These are phyloP conservation scores for Nyctibius bracteatus DNA, from an alignment of 2,113 vertebrate species.

Conservation along the genomic window DNA sequence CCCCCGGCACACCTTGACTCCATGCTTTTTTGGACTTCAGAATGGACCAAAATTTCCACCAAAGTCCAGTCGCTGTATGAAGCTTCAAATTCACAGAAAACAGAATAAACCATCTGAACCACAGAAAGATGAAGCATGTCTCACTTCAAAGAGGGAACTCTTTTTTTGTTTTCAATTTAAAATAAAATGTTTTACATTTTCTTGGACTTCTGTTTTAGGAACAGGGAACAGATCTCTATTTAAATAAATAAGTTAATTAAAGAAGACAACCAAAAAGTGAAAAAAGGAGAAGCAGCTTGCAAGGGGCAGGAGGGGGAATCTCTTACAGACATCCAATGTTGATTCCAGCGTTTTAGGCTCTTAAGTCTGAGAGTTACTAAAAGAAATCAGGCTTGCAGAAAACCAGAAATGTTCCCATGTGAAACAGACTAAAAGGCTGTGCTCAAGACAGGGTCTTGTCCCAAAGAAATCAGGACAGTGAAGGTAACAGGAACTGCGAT, in stretches of 20 bases:
- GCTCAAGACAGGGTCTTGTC: neutral
- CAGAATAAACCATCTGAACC: neutral
- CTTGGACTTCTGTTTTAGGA: neutral
- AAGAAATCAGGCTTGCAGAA: neutral
- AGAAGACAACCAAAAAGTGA: neutral
- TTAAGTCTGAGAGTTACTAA: neutral
- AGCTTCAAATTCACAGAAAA: neutral
- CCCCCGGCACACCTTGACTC: neutral
- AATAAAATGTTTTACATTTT: slow-evolving; percentile 14
- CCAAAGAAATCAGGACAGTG: neutral
- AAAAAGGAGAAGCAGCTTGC: neutral
- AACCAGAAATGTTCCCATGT: neutral
- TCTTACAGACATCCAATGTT: neutral
- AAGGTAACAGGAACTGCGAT: neutral
- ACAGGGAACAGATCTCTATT: slow-evolving; percentile 10
- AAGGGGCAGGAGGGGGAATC: neutral
- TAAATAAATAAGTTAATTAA: slow-evolving; percentile 17
- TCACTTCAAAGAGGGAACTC: neutral
- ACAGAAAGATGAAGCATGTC: neutral
- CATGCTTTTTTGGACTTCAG: neutral
- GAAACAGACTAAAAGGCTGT: neutral
- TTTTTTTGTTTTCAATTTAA: slow-evolving; percentile 34
- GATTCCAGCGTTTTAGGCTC: neutral
- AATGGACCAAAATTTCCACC: neutral
- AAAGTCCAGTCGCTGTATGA: neutral